These are phyloP conservation scores for Hafferia zeledoni DNA, from an alignment of 2,797 vertebrate genomes.

Conservation along the genomic window DNA sequence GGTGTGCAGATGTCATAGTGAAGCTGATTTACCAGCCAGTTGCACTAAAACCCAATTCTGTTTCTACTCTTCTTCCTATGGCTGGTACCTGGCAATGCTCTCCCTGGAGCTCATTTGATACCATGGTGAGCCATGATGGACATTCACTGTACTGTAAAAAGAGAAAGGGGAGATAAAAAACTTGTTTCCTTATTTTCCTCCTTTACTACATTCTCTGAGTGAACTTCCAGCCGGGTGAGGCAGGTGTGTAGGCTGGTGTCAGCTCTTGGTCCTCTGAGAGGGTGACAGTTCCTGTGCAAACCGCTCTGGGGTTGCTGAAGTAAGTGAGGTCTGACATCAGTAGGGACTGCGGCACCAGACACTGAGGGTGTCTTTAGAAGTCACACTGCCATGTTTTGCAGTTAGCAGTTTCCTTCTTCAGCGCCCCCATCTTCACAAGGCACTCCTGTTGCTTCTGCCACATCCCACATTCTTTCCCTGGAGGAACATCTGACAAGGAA, in stretches of 20 bases:
- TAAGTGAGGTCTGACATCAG: accelerated
- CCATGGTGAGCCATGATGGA: background rate
- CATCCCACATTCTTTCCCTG: background rate
- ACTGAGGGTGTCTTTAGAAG: background rate
- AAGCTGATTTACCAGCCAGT: background rate
- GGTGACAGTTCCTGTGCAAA: background rate
- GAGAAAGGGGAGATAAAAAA: accelerated
- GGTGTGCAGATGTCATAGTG: background rate
- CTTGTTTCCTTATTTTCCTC: background rate
- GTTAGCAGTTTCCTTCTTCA: background rate
- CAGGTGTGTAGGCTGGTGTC: background rate
- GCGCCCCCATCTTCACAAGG: background rate
- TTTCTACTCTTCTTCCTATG: background rate
- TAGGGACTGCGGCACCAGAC: background rate
- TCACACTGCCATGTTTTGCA: accelerated
- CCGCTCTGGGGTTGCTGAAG: background rate
- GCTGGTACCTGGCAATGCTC: background rate
- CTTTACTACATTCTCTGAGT: background rate
- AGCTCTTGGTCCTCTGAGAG: accelerated
- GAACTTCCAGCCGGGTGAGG: background rate
- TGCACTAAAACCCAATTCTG: background rate
- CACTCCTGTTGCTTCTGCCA: background rate
- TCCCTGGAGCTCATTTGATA: background rate
- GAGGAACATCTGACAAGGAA: background rate
- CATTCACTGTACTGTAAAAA: background rate